Evolutionary conservation across 2,797 vertebrate genomes (phyloP).

Genomic region (Argyrosomus regius): DNA sequence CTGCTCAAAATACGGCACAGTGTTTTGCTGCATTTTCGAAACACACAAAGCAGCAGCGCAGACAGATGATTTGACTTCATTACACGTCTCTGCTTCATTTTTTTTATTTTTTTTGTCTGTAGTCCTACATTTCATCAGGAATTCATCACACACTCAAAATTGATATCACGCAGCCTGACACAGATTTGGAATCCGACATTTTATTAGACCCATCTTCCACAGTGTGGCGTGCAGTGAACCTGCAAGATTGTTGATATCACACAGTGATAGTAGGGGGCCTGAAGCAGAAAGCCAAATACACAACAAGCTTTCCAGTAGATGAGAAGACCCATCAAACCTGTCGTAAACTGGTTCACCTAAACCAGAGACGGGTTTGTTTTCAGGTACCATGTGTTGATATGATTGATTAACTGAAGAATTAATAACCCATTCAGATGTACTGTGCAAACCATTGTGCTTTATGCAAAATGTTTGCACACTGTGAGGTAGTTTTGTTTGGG

Average conservation of each 20-base stretch:
- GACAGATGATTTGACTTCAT: background rate
- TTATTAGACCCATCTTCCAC: conserved; percentile 35
- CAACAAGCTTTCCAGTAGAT: conserved; percentile 1
- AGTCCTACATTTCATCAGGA: conserved; percentile 14
- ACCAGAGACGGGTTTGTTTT: background rate
- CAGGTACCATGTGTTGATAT: background rate
- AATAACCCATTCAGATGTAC: background rate
- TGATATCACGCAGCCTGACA: conserved; percentile 18
- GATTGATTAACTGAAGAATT: background rate
- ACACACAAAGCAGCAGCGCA: background rate
- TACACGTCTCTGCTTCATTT: background rate
- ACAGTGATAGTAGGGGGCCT: conserved; percentile 7
- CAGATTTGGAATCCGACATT: conserved; percentile 33
- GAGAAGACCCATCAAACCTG: conserved; percentile 16
- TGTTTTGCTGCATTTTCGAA: background rate
- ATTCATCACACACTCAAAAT: conserved; percentile 15
- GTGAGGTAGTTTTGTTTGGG: background rate
- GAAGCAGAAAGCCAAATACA: conserved; percentile 21
- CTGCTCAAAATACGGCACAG: background rate
- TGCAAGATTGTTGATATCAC: conserved; percentile 34
- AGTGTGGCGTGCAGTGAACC: conserved; percentile 38
- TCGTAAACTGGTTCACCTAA: conserved; percentile 12
- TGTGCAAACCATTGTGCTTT: background rate
- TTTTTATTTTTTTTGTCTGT: background rate
- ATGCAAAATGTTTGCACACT: background rate